These are phyloP conservation scores for Pseudanteris insignis DNA, from an alignment of 2,888 invertebrate species.

Conservation along the genomic window DNA sequence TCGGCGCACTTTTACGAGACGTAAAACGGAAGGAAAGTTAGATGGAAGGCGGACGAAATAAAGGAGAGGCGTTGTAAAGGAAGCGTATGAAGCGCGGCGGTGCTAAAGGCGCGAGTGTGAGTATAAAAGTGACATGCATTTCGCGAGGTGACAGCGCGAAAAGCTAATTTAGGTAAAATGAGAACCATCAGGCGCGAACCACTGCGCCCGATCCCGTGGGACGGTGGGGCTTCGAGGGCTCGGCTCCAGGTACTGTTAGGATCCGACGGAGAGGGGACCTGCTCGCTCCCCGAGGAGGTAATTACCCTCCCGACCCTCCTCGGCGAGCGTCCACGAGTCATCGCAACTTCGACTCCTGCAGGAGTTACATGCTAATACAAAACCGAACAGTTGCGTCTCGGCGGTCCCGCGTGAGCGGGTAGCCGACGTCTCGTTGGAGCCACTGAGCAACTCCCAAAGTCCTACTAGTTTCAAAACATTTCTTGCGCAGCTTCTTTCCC, in stretches of 20 bases:
- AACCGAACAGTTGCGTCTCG: conserved; percentile 60
- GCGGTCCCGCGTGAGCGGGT: conserved; percentile 48
- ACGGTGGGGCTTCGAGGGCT: conserved; percentile 56
- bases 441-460: conserved; percentile 49
- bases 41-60: too few relatives aligned
- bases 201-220: conserved; percentile 57
- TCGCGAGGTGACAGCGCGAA: conserved; percentile 30
- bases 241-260: conserved; percentile 48
- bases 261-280: conserved; percentile 48
- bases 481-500: conserved; percentile 37
- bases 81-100: not conserved
- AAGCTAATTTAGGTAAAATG: conserved; percentile 57
- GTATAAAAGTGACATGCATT: conserved; percentile 17
- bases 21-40: too few relatives aligned
- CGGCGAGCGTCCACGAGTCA: conserved; percentile 57
- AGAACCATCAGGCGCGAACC: conserved; percentile 60
- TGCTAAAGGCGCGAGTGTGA: not conserved
- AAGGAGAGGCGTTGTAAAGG: not conserved
- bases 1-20: too few relatives aligned
- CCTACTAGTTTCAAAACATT: conserved; percentile 41
- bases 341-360: conserved; percentile 63
- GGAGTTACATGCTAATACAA: conserved; percentile 65
- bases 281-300: conserved; percentile 62
- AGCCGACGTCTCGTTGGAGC: conserved; percentile 28
- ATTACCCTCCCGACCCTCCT: conserved; percentile 62